Conservation (phyloP, 1,140 invertebrate species). For the Brachionus plicatilis region DNA sequence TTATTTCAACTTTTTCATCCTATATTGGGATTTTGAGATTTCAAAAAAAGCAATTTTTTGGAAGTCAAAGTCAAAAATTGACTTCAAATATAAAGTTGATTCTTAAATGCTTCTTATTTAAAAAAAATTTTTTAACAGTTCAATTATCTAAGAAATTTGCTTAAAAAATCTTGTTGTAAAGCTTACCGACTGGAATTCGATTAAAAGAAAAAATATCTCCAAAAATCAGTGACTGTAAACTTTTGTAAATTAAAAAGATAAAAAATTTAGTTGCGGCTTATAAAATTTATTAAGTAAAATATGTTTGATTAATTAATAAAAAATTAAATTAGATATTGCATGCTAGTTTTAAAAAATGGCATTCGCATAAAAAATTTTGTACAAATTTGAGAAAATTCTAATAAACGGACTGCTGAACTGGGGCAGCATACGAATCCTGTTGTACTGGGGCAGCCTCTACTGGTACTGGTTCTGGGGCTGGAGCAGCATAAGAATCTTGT, state of each 20-base stretch:
- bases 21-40: too few species aligned
- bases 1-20: too few species aligned
- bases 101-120: too few species aligned
- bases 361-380: background rate
- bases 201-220: too few species aligned
- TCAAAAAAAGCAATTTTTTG: too few species aligned
- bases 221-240: too few species aligned
- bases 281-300: background rate
- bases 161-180: too few species aligned
- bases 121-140: too few species aligned
- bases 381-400: background rate
- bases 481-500: background rate
- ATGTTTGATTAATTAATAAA: background rate
- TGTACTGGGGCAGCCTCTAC: background rate
- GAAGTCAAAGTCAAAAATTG: too few species aligned
- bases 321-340: background rate
- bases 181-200: too few species aligned
- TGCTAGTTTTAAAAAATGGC: background rate
- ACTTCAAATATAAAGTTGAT: too few species aligned
- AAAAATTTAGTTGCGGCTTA: background rate
- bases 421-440: background rate
- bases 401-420: background rate
- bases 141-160: too few species aligned
- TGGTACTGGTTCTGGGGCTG: background rate
- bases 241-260: background rate